Evolutionary conservation across 2,888 invertebrate genomes (phyloP), one percentile per base, ranked within the genome.

Genomic region (Hirtodrosophila histrioides): DNA sequence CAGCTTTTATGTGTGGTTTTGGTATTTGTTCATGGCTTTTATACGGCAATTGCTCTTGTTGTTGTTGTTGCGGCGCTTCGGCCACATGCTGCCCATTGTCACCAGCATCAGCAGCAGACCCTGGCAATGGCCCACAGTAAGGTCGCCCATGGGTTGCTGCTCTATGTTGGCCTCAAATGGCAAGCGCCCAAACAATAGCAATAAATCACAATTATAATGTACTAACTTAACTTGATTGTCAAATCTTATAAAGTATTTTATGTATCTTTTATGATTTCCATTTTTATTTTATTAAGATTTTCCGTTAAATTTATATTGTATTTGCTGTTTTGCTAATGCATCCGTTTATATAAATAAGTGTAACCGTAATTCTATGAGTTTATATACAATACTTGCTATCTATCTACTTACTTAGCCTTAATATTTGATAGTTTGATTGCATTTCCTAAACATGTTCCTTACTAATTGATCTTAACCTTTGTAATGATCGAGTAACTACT

Each of bases 1-100:
- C 87, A 83, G 90, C 90, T 90, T 91, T 90, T 90, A 77, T 91
- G 79, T 91, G 91, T 91, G 91, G 91, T 91, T 91, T 90, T 88
- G 91, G 91, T 90, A 84, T 90, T 86, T 91, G 91, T 90, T 89
- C 89, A 87, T 91, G 90, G 90, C 89, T 91, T 90, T 89, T 90
- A 76, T 85, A 86, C 69, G 79, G 86, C 79, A 78, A 88, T 54
- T 82, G 72, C 62, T 78, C 62, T 36, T 76, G 82, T 75, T 86
- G 81, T 75, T 69, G 80, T 74, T 85, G 83, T 68, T 73, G 78
- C 67, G 75, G 65, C 62, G 66, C 72, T 29, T 56, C 66, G 48
- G 63, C 61, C 66, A 36, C 57, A 53, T 55, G 75, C 46, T 61
- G 53, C 67, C 33, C 43, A 70, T 74, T 69, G 39, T 49, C 64